A percentile compares a stretch with the other conserved stretches of the same genome.
phyloP scores from a whole-genome alignment of 2,113 vertebrate genomes.

The Cinclus mexicanus region DNA sequence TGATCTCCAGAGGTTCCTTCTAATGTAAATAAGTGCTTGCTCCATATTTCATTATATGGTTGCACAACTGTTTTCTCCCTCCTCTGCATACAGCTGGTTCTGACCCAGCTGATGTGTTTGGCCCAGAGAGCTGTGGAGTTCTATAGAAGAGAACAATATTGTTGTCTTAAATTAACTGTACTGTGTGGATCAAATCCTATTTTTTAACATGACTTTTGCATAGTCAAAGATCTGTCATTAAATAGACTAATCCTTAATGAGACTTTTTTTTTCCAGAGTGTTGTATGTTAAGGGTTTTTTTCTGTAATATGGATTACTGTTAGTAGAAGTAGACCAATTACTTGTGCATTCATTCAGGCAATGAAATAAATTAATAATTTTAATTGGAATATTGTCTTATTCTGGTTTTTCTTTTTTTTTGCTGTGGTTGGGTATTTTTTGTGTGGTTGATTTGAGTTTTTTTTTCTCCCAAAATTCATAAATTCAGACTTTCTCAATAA shows the following conservation, averaged over 20 bases:
- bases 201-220: not conserved
- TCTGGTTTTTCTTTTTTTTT: not conserved
- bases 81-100: not conserved
- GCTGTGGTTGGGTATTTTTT: not conserved
- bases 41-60: rapidly evolving
- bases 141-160: not conserved
- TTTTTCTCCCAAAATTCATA: rapidly evolving
- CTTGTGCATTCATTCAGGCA: not conserved
- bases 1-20: not conserved
- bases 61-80: not conserved
- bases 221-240: not conserved
- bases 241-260: not conserved
- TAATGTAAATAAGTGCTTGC: not conserved
- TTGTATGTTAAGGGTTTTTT: not conserved
- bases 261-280: not conserved
- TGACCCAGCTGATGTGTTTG: not conserved
- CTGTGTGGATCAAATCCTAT: not conserved
- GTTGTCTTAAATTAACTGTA: not conserved
- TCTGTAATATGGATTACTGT: not conserved
- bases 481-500: not conserved
- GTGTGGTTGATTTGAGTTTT: not conserved
- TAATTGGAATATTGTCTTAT: not conserved
- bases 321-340: not conserved
- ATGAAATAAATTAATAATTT: not conserved
- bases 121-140: not conserved